Percentiles rank a stretch among this genome's conserved stretches.
phyloP scores from a whole-genome alignment of 2,888 invertebrate species.

The Papilio elwesi region DNA sequence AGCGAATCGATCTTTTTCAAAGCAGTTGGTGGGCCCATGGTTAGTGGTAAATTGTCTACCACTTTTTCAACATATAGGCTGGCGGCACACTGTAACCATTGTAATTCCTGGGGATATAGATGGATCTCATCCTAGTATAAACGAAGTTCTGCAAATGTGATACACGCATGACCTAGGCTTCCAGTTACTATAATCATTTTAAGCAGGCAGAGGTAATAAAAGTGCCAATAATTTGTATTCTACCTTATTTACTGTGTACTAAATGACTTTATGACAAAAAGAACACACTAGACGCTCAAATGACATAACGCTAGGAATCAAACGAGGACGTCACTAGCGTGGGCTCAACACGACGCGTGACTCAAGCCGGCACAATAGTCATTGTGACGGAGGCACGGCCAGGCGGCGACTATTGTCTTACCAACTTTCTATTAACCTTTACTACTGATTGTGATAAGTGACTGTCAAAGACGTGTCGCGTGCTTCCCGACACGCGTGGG shows the following conservation, averaged over 20 bases:
- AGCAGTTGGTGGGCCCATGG: too few species aligned
- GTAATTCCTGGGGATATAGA: too few species aligned
- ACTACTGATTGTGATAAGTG: slow-evolving; percentile 65
- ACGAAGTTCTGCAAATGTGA: too few species aligned
- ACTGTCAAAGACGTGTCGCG: slow-evolving; percentile 50
- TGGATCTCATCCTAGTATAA: too few species aligned
- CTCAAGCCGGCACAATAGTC: slow-evolving; percentile 64
- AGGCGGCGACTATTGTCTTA: slow-evolving; percentile 61
- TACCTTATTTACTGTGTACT: background rate
- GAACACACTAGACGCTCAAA: background rate
- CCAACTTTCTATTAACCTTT: slow-evolving; percentile 73
- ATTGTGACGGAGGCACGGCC: slow-evolving; percentile 58
- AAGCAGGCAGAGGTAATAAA: too few species aligned
- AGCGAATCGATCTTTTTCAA: too few species aligned
- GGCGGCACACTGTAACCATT: too few species aligned
- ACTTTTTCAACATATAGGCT: too few species aligned
- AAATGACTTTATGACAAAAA: background rate
- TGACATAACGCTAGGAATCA: slow-evolving; percentile 12
- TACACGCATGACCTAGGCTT: too few species aligned
- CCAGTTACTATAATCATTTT: too few species aligned
- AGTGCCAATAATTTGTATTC: too few species aligned
- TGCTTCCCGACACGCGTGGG: slow-evolving; percentile 41
- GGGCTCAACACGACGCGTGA: slow-evolving; percentile 51
- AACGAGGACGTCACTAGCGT: slow-evolving; percentile 34
- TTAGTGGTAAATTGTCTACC: too few species aligned